A percentile compares a stretch with the other conserved stretches of the same genome.
Evolutionary conservation across 37 sponge, comb jelly and placozoan genomes (phyloP).

Genomic region (Chondrilla cf. caribensis): DNA sequence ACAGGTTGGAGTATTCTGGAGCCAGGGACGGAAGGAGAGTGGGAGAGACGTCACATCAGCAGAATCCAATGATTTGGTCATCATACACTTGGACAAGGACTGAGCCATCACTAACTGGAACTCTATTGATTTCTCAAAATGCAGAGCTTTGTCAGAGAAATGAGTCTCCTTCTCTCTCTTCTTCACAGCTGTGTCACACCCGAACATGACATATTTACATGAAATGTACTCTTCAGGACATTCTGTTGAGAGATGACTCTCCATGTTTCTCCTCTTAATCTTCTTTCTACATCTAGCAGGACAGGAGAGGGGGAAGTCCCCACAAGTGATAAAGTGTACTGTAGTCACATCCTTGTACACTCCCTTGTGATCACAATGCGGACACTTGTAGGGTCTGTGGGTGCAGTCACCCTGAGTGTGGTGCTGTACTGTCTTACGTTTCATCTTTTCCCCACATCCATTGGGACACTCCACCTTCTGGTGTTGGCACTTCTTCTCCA

Average conservation of each 20-base stretch:
- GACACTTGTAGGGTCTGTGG: not conserved
- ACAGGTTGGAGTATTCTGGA: constrained; percentile 13
- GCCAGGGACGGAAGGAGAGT: constrained; percentile 9
- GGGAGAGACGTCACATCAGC: too few relatives aligned
- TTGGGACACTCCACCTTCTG: not conserved
- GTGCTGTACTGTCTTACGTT: not conserved
- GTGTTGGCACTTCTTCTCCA: not conserved
- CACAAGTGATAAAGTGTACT: not conserved
- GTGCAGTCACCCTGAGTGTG: not conserved
- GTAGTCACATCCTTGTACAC: not conserved
- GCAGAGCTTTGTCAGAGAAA: not conserved
- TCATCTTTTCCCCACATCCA: not conserved
- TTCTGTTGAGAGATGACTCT: not conserved
- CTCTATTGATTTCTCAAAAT: not conserved
- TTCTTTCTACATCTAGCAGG: not conserved
- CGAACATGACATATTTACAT: not conserved
- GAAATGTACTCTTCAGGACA: constrained; percentile 9
- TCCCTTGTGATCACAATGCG: not conserved
- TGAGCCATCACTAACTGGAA: too few relatives aligned
- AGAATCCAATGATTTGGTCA: too few relatives aligned
- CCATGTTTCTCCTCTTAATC: not conserved
- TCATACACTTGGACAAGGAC: too few relatives aligned
- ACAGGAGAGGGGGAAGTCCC: not conserved
- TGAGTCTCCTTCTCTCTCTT: not conserved
- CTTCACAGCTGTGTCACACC: not conserved